Base-by-base conservation (phyloP, 2,113 vertebrate genomes). In the Hyperopisus bebe region DNA sequence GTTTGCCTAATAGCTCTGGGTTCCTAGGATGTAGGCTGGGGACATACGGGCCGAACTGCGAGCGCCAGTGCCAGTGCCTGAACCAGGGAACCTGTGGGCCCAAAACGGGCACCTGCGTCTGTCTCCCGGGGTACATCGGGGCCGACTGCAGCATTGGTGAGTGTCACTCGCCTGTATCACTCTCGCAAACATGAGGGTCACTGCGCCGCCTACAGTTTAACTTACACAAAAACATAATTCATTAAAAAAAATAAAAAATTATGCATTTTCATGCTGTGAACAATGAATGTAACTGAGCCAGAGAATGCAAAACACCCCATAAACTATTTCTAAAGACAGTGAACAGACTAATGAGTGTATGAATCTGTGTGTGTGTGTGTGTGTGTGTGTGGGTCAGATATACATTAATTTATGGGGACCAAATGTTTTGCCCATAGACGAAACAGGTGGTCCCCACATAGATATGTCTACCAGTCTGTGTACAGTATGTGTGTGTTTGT, bases 71-170 rank as follows among this genome's bases (percentile, higher is more conserved):
- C 31, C 85, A 82, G 86, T 99, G 98, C 92, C 93, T 85, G 89
- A 97, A 98, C 0, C 95, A 94, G 0, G 98, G 94, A 0, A 89
- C 6, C 24, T 99, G 98, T 1, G 92, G 93, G 0, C 0, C 55
- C 0, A 92, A 92, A 90, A 96, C 95, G 0, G 98, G 98, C 39
- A 90, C 92, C 53, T 99, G 98, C 90, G 92, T 46, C 87, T 99
- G 98, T 91, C 94, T 94, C 0, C 24, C 96, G 0, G 98, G 98
- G 0, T 98, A 96, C 87, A 91, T 99, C 0, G 98, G 98, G 0
- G 94, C 97, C 0, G 93, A 97, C 94, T 99, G 98, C 89, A 47
- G 95, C 88, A 92, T 93, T 0, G 90, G 98, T 99, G 94, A 98
- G 97, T 90, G 24, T 15, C 15, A 7, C 19, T 53, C 44, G 0